Base-by-base conservation (phyloP, 2,888 invertebrate species). In the Ceriagrion tenellum region DNA sequence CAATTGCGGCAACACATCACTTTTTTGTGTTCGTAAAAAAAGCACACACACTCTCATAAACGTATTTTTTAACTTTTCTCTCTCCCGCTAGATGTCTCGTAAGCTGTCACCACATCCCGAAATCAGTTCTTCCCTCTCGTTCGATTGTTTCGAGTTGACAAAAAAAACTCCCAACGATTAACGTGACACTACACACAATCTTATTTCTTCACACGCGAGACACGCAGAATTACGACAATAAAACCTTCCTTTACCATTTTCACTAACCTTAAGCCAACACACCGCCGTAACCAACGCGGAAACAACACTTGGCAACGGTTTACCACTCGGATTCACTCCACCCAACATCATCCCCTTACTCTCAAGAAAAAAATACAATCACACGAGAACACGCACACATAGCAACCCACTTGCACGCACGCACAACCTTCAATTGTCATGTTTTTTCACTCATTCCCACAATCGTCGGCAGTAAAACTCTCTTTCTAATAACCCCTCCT, bases 11-110 rank as follows among this genome's bases (percentile, higher is more conserved):
- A 69, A 35, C 59, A 35, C 35, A 91, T 23, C 69, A 93, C 93
- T 93, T 93, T 74, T 35, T 69, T 81, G 30, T 35, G 74, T 81
- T 35, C 35, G 81, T 30, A 81, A 81, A 81, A 63, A 93, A 90
- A 93, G 30, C 93, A 93, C 93, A 47, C 81, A 13, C 55, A 56
- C 90, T 55, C 90, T 18, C 91, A 1, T 56, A 55, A 47, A 12
- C 35, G n/a, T 59, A 20, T 91, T n/a, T 91, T 55, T 26, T 90
- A 20, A 89, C 16, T n/a, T 91, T 59, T 16, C 20, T n/a, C 30
- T 59, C 63, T 26, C 40, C 81, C 81, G 30, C 81, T 18, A 23
- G 59, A 69, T 12, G 69, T 30, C 13, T 81, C 35, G 26, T 35
- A 16, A 81, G 16, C 30, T 81, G 81, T 81, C 81, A 81, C 0